A percentile compares a stretch with the other conserved stretches of the same genome.
These are phyloP conservation scores for Coecobrya sp. DNA, from an alignment of 2,888 invertebrate species.

Conservation along the genomic window DNA sequence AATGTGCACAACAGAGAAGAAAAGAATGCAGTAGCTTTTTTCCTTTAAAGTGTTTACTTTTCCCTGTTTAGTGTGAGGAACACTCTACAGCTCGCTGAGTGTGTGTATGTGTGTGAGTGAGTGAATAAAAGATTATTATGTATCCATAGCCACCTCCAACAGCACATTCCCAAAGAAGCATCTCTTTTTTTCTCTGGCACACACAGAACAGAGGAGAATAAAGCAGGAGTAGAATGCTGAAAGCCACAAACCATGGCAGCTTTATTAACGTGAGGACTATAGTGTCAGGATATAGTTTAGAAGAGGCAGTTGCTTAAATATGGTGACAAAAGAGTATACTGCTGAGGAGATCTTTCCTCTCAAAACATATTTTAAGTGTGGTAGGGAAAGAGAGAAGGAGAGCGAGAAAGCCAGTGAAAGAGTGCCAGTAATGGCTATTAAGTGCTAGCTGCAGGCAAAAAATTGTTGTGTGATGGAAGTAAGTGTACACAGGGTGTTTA, in stretches of 20 bases:
- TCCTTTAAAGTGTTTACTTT: slow-evolving; percentile 37
- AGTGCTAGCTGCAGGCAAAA: slow-evolving; percentile 60
- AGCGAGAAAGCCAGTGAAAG: slow-evolving; percentile 48
- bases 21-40: not conserved
- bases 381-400: not conserved
- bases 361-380: slow-evolving; percentile 34
- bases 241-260: slow-evolving; percentile 61
- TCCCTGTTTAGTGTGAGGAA: slow-evolving; percentile 20
- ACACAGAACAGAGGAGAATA: not conserved
- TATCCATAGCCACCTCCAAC: slow-evolving; percentile 34
- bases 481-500: not conserved
- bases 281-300: not conserved
- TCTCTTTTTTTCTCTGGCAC: not conserved
- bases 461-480: slow-evolving; percentile 42
- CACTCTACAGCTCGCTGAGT: not conserved
- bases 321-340: slow-evolving; percentile 1
- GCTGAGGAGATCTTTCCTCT: slow-evolving; percentile 11
- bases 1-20: not conserved
- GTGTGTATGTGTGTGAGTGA: not conserved
- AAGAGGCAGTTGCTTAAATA: slow-evolving; percentile 24
- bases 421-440: slow-evolving; percentile 72
- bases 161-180: slow-evolving; percentile 9
- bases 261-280: slow-evolving; percentile 37
- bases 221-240: slow-evolving; percentile 28
- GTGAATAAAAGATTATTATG: slow-evolving; percentile 56